These are phyloP conservation scores for Lacerta agilis DNA, from an alignment of 2,797 vertebrate species.

Conservation along the genomic window DNA sequence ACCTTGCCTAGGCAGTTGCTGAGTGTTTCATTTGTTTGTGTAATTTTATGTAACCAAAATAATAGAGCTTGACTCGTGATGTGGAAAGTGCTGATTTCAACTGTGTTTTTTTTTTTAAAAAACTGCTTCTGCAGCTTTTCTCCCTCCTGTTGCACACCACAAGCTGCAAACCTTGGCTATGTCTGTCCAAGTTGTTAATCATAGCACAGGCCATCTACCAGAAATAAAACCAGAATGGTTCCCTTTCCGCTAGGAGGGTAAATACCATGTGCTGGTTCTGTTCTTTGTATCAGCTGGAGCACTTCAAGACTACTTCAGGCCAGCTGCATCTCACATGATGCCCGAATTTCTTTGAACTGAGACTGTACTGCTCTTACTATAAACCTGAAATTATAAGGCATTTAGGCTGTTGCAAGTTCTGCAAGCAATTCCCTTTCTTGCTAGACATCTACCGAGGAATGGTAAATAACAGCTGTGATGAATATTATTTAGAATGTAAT, in stretches of 20 bases:
- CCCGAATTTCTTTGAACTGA: neutral
- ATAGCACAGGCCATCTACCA: neutral
- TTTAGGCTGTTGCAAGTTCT: neutral
- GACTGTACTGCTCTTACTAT: neutral
- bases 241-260: neutral
- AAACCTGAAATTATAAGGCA: neutral
- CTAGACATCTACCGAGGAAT: neutral
- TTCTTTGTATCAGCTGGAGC: neutral
- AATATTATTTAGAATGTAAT: no score
- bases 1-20: slow-evolving; percentile 59
- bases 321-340: neutral
- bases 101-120: slow-evolving; percentile 28
- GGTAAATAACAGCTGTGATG: no score
- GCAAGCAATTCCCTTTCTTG: neutral
- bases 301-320: neutral
- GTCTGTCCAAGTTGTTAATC: neutral
- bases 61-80: slow-evolving; percentile 66
- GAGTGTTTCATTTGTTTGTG: slow-evolving; percentile 66
- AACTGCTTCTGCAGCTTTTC: slow-evolving; percentile 67
- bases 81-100: slow-evolving; percentile 60
- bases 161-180: slow-evolving; percentile 19
- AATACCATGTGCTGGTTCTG: neutral
- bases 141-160: slow-evolving; percentile 44
- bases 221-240: neutral
- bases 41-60: slow-evolving; percentile 61